phyloP scores from a whole-genome alignment of 2,113 vertebrate genomes.

The Ondatra zibethicus region DNA sequence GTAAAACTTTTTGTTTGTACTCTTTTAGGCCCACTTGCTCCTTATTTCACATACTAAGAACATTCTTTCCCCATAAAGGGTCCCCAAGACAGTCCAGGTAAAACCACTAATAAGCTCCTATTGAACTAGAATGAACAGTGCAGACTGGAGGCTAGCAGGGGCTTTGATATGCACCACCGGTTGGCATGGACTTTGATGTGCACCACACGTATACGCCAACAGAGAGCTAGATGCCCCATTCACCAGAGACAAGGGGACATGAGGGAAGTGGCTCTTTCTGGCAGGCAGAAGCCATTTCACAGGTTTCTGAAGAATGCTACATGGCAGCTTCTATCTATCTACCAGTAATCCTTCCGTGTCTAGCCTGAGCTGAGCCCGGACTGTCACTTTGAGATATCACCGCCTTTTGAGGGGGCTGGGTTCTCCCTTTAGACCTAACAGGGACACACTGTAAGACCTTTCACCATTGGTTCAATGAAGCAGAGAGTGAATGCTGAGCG shows the following conservation, averaged over 20 bases:
- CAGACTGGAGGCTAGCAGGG: background rate
- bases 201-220: background rate
- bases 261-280: background rate
- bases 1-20: slow-evolving; percentile 53
- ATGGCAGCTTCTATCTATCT: background rate
- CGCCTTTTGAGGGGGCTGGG: background rate
- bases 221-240: background rate
- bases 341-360: background rate
- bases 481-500: background rate
- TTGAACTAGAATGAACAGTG: background rate
- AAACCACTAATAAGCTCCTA: background rate
- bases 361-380: background rate
- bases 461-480: background rate
- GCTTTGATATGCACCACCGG: background rate
- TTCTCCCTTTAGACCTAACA: background rate
- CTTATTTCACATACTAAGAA: background rate
- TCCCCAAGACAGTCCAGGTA: background rate
- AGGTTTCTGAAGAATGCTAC: background rate
- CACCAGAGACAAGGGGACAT: background rate
- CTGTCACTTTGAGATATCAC: background rate
- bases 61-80: background rate
- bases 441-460: background rate
- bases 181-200: background rate
- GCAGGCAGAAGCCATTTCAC: background rate
- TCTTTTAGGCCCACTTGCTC: background rate